Percentiles rank a stretch among this genome's conserved stretches.
Evolutionary conservation across 2,797 vertebrate species (phyloP).

Genomic region (Periophthalmus magnuspinnatus): DNA sequence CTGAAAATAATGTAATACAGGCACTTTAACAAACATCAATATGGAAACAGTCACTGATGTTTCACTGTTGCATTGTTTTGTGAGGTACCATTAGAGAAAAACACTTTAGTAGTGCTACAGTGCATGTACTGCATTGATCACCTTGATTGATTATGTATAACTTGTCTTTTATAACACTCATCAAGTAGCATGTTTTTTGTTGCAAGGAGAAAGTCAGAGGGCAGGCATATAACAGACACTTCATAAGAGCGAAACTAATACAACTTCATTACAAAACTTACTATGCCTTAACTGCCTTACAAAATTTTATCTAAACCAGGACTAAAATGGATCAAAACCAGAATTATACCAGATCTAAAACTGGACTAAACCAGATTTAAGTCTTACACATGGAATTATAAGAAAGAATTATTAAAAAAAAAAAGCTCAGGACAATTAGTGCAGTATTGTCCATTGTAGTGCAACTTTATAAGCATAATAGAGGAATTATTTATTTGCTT

Average conservation of each 20-base stretch:
- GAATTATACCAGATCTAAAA: background rate
- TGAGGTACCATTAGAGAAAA: no score
- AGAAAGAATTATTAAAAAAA: no score
- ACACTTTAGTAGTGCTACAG: no score
- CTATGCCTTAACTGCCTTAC: background rate
- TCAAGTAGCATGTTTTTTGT: background rate
- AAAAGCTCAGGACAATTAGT: no score
- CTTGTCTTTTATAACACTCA: background rate
- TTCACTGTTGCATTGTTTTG: no score
- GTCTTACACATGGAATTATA: no score
- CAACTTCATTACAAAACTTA: background rate
- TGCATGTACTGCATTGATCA: no score
- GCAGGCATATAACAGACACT: conserved; percentile 9
- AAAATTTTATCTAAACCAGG: background rate
- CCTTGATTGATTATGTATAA: no score
- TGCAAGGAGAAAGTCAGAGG: background rate
- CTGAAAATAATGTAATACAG: no score
- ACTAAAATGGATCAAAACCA: background rate
- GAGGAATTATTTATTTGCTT: background rate
- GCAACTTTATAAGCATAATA: background rate
- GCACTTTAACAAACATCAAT: background rate
- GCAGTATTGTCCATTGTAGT: no score
- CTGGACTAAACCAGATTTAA: background rate
- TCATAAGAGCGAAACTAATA: background rate
- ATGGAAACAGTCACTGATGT: no score